phyloP scores from a whole-genome alignment of 2,113 vertebrate species.

The Stercorarius parasiticus region DNA sequence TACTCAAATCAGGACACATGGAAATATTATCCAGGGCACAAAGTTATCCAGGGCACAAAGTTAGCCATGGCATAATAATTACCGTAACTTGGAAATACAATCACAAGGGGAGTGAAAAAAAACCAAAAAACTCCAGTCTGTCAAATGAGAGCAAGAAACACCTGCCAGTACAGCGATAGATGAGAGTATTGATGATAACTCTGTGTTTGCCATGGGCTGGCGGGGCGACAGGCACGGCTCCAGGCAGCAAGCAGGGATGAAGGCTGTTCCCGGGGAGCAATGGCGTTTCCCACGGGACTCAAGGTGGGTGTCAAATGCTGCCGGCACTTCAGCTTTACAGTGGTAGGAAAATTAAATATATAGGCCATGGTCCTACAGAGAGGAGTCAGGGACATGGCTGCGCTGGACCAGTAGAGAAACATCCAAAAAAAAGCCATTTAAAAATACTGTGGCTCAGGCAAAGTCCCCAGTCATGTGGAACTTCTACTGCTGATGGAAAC shows the following conservation, averaged over 20 bases:
- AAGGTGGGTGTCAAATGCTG: not conserved
- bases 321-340: not conserved
- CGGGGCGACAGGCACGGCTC: not conserved
- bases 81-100: not conserved
- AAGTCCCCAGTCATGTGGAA: not conserved
- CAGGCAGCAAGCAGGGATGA: not conserved
- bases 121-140: not conserved
- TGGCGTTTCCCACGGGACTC: not conserved
- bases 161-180: not conserved
- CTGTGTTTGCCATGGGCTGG: not conserved
- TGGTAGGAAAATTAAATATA: not conserved
- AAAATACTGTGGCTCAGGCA: not conserved
- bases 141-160: not conserved
- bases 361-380: not conserved
- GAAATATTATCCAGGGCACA: not conserved
- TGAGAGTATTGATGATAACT: not conserved
- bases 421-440: not conserved
- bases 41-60: not conserved
- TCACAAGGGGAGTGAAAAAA: not conserved
- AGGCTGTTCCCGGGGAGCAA: not conserved
- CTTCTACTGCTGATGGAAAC: not conserved
- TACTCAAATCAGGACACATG: not conserved
- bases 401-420: not conserved
- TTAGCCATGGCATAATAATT: not conserved
- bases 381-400: not conserved